Evolutionary conservation across 2,888 invertebrate species (phyloP).

Genomic region (Cephus pulcher): DNA sequence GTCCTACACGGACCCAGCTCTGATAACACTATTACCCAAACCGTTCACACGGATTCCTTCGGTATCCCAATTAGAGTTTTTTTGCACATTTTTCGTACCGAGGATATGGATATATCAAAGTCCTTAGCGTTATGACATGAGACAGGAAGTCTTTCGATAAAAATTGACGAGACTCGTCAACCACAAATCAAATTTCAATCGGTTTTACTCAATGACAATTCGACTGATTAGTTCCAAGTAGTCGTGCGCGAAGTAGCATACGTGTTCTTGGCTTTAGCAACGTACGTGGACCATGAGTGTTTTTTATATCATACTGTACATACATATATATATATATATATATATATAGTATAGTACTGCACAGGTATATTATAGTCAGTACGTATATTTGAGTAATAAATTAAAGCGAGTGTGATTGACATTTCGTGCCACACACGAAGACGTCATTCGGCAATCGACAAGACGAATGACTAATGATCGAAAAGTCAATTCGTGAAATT

Average conservation of each 20-base stretch:
- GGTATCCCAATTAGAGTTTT: slow-evolving; percentile 37
- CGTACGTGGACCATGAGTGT: background rate
- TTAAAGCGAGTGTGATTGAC: slow-evolving; percentile 7
- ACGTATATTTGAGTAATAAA: slow-evolving; percentile 4
- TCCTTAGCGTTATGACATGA: background rate
- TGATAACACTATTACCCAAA: slow-evolving; percentile 61
- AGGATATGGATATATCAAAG: background rate
- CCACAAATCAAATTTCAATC: slow-evolving; percentile 26
- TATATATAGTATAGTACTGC: background rate
- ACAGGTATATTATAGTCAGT: background rate
- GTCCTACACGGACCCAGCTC: slow-evolving; percentile 57
- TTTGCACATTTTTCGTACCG: background rate
- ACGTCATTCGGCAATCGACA: background rate
- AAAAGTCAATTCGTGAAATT: slow-evolving; percentile 1
- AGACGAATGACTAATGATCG: slow-evolving; percentile 7
- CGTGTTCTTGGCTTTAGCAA: background rate
- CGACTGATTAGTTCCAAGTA: slow-evolving; percentile 25
- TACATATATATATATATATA: background rate
- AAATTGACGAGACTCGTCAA: slow-evolving; percentile 31
- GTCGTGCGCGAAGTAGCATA: background rate
- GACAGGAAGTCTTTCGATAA: background rate
- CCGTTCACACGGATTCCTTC: slow-evolving; percentile 49
- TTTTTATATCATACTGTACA: background rate
- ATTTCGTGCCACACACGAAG: slow-evolving; percentile 10
- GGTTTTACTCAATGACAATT: slow-evolving; percentile 21